Evolutionary conservation across 1,140 invertebrate genomes (phyloP), one percentile per base, ranked within the genome.

Genomic region (Hestina assimilis): DNA sequence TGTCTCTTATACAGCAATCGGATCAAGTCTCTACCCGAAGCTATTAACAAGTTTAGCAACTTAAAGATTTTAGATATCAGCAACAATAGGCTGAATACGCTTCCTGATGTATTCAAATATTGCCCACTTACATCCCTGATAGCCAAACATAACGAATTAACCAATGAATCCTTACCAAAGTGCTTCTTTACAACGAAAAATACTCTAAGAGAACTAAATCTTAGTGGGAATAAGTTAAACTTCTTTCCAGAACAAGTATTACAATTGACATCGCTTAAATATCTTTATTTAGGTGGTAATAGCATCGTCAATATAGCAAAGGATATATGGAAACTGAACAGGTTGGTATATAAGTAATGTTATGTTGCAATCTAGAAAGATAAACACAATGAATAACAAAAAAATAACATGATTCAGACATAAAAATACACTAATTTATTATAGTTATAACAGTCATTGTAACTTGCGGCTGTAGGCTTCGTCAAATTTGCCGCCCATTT

Each of bases 221-320:
- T 99, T 9, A 97, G 96, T 87, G 97, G 97, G 9, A 99, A 99
- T 89, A 84, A 91, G 24, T 89, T 99, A 20, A 93, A 91, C 9
- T 90, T 92, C 19, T 95, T 99, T 75, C 98, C 97, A 3, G 92
- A 93, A 63, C 96, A 97, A 87, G 86, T 99, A 41, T 91, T 97
- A 19, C 93, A 97, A 58, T 81, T 98, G 47, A 71, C 79, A 3
- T 91, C 90, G 11, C 89, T 99, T 4, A 94, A 92, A 83, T 95
- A 94, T 74, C 90, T 99, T 4, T 98, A 98, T 85, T 84, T 99
- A 31, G 97, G 97, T 17, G 95, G 93, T 14, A 99, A 99, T 85
- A 89, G 89, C 45, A 95, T 99, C 61, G 83, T 87, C n/a, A 91
- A 91, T 63, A 92, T 99, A 64, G 94, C 95, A 15, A 93, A 93